Evolutionary conservation across 2,888 invertebrate genomes (phyloP), one percentile per base, ranked within the genome.

Genomic region (Aphelenchoides bicaudatus): DNA sequence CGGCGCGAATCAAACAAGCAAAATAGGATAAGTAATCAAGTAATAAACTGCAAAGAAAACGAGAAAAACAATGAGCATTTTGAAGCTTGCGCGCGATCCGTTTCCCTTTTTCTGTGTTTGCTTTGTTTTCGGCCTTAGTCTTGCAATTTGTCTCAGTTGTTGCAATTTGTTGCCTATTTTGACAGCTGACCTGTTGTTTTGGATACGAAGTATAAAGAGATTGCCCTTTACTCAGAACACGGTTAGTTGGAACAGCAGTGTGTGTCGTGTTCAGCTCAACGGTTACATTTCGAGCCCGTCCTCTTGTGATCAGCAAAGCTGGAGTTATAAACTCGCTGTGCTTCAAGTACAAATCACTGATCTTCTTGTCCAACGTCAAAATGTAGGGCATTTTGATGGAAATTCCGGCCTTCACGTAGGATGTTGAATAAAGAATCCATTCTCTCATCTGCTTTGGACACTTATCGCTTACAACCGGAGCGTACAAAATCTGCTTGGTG

Each of bases 331-430:
- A 34, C 23, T 8, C 50, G 23, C 39, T 39, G 21, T 58, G 59
- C 2, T 51, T 49, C 16, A 47, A 43, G n/a, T 46, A 48, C 25
- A 16, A 34, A 23, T 49, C 58, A 6, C 46, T 50, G 31, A 37
- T 28, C n/a, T 30, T 25, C 27, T 66, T 60, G 19, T 34, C 39
- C 57, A 66, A 30, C 6, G 67, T 64, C 19, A 66, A 49, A 4
- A 63, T 53, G 47, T 66, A 66, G 25, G 65, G 62, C 66, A 47
- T 58, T 59, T 38, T 63, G 54, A 29, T 28, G 30, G 50, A 16
- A 39, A 52, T 59, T 37, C 39, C 39, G 34, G 57, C 21, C 31
- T 63, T 52, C 51, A 39, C 48, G 49, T 56, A 47, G 28, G 51
- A 21, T 53, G 54, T 13, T 37, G 55, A 67, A 59, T 62, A 46